Conservation (phyloP, 2,797 vertebrate species). For the Acrocephalus scirpaceus region DNA sequence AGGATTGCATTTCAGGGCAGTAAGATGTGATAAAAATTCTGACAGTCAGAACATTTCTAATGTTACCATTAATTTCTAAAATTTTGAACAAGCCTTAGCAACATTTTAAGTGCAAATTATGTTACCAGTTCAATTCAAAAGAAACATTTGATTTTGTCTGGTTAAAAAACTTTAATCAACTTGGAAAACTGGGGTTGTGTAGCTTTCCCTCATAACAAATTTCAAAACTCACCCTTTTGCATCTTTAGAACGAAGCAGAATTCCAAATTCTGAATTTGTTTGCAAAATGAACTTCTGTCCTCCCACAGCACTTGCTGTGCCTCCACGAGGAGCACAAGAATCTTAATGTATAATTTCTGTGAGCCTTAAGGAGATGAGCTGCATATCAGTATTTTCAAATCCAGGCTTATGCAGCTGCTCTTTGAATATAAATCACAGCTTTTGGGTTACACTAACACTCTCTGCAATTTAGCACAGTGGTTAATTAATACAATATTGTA, state of each 20-base stretch:
- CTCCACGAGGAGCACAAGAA: neutral
- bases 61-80: neutral
- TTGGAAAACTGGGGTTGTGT: neutral
- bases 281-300: neutral
- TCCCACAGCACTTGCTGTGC: neutral
- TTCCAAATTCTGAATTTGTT: neutral
- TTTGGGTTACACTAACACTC: slow-evolving; percentile 31
- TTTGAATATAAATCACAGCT: slow-evolving; percentile 31
- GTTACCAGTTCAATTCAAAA: neutral
- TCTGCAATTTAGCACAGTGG: slow-evolving; percentile 44
- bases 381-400: slow-evolving; percentile 11
- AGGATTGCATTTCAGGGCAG: neutral
- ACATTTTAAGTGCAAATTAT: neutral
- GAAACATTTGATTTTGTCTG: neutral
- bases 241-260: neutral
- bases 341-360: neutral
- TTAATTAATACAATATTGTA: slow-evolving; percentile 67
- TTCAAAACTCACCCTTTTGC: neutral
- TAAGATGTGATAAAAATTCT: neutral
- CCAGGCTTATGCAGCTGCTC: slow-evolving; percentile 26
- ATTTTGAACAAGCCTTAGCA: neutral
- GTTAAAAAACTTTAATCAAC: neutral
- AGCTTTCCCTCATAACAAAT: neutral
- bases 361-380: neutral
- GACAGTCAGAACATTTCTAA: neutral